Evolutionary conservation across 2,888 invertebrate genomes (phyloP).

Genomic region (Odontocerum albicorne): DNA sequence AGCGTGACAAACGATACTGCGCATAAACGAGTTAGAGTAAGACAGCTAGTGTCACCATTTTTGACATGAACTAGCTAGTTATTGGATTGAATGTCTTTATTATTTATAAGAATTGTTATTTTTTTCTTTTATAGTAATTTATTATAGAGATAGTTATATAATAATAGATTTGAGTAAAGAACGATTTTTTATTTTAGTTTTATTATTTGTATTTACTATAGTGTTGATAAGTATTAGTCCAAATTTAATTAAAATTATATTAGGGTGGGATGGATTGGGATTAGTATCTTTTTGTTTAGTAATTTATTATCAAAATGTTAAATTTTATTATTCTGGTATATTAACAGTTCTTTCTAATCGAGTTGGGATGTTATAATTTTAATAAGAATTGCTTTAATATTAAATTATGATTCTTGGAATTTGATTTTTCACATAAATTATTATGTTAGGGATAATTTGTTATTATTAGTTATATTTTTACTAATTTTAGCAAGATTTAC

Average conservation of each 20-base stretch:
- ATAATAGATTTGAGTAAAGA: slow-evolving; percentile 55
- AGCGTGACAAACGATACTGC: no score
- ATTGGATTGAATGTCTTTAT: slow-evolving; percentile 65
- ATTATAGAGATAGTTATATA: slow-evolving; percentile 68
- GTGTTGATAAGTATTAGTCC: slow-evolving; percentile 68
- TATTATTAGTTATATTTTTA: slow-evolving; percentile 47
- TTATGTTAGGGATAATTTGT: slow-evolving; percentile 45
- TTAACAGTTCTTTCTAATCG: slow-evolving; percentile 74
- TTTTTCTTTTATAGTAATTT: slow-evolving; percentile 67
- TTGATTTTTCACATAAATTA: slow-evolving; percentile 58
- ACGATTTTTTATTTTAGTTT: slow-evolving; percentile 66
- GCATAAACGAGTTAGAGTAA: no score
- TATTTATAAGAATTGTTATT: slow-evolving; percentile 67
- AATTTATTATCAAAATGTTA: slow-evolving; percentile 70
- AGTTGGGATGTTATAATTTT: slow-evolving; percentile 71
- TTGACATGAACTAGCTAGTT: no score
- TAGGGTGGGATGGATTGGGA: slow-evolving; percentile 74
- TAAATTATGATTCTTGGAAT: slow-evolving; percentile 59
- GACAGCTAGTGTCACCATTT: no score
- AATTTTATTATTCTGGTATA: slow-evolving; percentile 70
- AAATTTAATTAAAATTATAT: slow-evolving; percentile 69
- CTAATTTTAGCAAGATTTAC: slow-evolving; percentile 64
- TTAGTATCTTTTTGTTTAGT: slow-evolving; percentile 73
- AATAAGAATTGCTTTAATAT: slow-evolving; percentile 59
- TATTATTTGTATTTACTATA: slow-evolving; percentile 68